These are phyloP conservation scores for Phasia obesa DNA, from an alignment of 2,888 invertebrate genomes.

Conservation along the genomic window DNA sequence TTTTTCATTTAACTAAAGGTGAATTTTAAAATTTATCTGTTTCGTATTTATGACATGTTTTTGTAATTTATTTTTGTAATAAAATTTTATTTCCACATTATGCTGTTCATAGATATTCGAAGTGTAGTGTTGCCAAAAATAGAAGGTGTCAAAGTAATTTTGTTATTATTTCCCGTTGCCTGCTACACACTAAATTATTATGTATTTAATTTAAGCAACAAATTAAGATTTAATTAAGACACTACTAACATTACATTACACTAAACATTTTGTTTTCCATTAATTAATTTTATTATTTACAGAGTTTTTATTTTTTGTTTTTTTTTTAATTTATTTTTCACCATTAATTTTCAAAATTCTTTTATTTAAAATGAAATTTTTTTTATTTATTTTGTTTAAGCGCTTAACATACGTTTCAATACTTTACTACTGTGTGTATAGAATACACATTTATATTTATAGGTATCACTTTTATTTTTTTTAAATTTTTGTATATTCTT, in stretches of 20 bases:
- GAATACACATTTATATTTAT: slow-evolving; percentile 67
- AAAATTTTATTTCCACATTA: slow-evolving; percentile 16
- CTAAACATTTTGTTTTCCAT: slow-evolving; percentile 33
- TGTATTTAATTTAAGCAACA: not conserved
- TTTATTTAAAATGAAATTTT: slow-evolving; percentile 33
- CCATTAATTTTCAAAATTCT: slow-evolving; percentile 37
- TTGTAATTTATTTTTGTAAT: slow-evolving; percentile 12
- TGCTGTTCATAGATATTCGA: not conserved
- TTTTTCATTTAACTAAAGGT: slow-evolving; percentile 51
- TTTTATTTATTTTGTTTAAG: slow-evolving; percentile 10
- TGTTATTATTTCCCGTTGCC: not conserved
- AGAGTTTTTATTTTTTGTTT: not conserved
- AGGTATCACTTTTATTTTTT: slow-evolving; percentile 68
- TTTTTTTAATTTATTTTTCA: slow-evolving; percentile 40
- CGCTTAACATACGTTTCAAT: slow-evolving; percentile 34
- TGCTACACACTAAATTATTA: not conserved
- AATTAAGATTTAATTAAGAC: not conserved
- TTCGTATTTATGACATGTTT: slow-evolving; percentile 3
- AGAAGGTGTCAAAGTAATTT: not conserved
- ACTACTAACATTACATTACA: no score
- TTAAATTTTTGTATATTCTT: slow-evolving; percentile 53
- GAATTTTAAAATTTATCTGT: slow-evolving; percentile 28
- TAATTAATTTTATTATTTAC: slow-evolving; percentile 1
- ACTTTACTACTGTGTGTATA: slow-evolving; percentile 45
- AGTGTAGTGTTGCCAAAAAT: not conserved